Base-by-base conservation (phyloP, 2,113 vertebrate species). In the Rhagologus leucostigma region DNA sequence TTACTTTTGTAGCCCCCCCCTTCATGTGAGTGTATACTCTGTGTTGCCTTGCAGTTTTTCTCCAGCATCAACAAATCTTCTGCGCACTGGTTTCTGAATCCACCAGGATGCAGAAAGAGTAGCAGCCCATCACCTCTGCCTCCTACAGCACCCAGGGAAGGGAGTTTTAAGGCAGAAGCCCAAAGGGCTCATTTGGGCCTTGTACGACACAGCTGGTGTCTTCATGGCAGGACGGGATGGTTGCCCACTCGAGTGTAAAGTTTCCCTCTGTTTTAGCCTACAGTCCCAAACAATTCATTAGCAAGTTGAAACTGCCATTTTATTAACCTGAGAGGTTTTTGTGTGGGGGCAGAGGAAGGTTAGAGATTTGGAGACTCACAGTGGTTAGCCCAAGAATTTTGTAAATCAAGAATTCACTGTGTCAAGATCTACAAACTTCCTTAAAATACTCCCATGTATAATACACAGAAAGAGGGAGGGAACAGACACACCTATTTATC, bases 231-330 rank as follows among this genome's bases (percentile, higher is more conserved):
- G 41, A 83, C 1, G 3, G 39, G 44, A 18, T 11, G 6, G 33
- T 39, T 79, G 39, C 33, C 32, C 21, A 63, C 10, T 10, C 0
- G 1, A 42, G 79, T 0, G 1, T 39, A 55, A 77, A 55, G 4
- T 17, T 84, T 50, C 42, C 27, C 32, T 92, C 35, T 53, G 37
- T 35, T 76, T 73, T 46, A 89, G 35, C 37, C 32, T 59, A 57
- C 24, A 44, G 29, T 37, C 19, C 29, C 47, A 84, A 90, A 57
- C 3, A 39, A 80, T 14, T 27, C 50, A 30, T 33, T 35, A 47
- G 32, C 21, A 78, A 70, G 5, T 24, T 50, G 65, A 55, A 90
- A 63, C 7, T 67, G 16, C 5, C 19, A 23, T 85, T 90, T 79
- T 67, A 44, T 83, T 87, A 5, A 74, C 29, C 5, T 73, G 46